Evolutionary conservation across 2,888 invertebrate genomes (phyloP).

Genomic region (Trichopoda pennipes): DNA sequence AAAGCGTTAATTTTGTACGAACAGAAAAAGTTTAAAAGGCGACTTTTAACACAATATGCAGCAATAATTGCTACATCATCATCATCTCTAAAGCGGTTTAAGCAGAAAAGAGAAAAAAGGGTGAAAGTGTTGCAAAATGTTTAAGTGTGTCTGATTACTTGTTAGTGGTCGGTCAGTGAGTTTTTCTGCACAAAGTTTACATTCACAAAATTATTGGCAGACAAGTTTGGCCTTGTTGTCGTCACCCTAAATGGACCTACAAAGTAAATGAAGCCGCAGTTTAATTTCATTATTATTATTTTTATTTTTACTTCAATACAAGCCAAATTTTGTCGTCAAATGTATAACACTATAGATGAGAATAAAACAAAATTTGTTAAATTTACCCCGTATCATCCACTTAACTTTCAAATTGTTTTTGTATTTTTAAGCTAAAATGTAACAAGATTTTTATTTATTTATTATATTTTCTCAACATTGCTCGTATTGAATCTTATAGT

Average conservation of each 20-base stretch:
- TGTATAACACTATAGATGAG: background rate
- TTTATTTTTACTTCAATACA: background rate
- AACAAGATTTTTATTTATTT: background rate
- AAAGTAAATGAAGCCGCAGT: conserved; percentile 51
- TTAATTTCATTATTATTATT: background rate
- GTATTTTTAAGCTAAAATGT: background rate
- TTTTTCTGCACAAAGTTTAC: background rate
- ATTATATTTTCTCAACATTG: background rate
- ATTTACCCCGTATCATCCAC: conserved; percentile 2
- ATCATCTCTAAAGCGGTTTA: conserved; percentile 3
- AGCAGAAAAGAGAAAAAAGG: background rate
- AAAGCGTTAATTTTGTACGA: conserved; percentile 10
- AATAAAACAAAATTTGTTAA: conserved; percentile 10
- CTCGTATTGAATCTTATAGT: background rate
- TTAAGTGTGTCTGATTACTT: conserved; percentile 45
- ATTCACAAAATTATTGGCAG: background rate
- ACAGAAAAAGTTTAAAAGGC: background rate
- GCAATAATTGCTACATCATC: conserved; percentile 5
- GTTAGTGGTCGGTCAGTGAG: conserved; percentile 26
- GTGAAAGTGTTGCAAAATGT: conserved; percentile 66
- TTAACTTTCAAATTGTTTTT: background rate
- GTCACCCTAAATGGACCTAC: conserved; percentile 49
- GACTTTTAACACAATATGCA: too few species aligned
- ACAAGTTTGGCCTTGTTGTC: conserved; percentile 24
- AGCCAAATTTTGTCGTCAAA: conserved; percentile 14